phyloP scores from a whole-genome alignment of 2,888 invertebrate species.

The Torymus texanus region DNA sequence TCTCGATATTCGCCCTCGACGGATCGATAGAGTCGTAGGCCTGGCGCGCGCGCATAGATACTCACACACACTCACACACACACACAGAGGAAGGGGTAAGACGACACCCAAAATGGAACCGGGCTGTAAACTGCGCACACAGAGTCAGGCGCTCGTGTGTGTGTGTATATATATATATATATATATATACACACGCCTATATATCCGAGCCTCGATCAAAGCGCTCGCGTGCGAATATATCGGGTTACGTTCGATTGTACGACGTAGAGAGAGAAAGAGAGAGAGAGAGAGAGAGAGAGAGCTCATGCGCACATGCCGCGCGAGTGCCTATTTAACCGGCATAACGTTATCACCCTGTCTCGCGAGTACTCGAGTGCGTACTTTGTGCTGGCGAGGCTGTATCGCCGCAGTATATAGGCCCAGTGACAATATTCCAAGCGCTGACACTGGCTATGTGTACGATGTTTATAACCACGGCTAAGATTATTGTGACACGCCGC shows the following conservation, averaged over 20 bases:
- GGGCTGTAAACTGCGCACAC: constrained; percentile 21
- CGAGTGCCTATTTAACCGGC: constrained; percentile 34
- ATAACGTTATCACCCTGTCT: constrained; percentile 38
- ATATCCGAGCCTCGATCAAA: constrained; percentile 5
- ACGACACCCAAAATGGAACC: constrained; percentile 22
- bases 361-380: constrained; percentile 18
- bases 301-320: too few species aligned
- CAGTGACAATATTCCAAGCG: background rate
- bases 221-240: constrained; percentile 3
- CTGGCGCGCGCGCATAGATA: too few species aligned
- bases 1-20: too few species aligned
- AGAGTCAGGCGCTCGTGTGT: background rate
- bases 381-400: constrained; percentile 6
- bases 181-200: too few species aligned
- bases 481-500: too few species aligned
- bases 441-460: too few species aligned
- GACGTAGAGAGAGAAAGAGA: background rate
- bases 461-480: too few species aligned
- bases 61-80: too few species aligned
- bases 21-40: too few species aligned
- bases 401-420: background rate
- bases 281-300: background rate
- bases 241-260: constrained; percentile 10
- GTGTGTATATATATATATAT: background rate
- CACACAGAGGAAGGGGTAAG: background rate